Evolutionary conservation across 2,113 vertebrate species (phyloP).

Genomic region (Gymnogyps californianus): DNA sequence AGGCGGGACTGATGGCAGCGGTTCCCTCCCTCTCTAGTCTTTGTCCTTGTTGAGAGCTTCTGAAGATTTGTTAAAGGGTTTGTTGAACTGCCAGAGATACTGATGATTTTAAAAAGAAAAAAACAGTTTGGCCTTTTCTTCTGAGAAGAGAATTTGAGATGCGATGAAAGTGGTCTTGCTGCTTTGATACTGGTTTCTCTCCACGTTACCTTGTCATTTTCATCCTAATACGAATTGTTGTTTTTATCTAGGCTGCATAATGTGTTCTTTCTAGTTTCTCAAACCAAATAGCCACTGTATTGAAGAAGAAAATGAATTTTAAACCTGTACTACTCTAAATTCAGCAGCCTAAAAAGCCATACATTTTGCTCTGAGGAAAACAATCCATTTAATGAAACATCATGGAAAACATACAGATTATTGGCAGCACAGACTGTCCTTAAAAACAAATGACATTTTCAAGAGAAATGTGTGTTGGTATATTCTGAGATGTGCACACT

Average conservation of each 20-base stretch:
- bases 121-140: not conserved
- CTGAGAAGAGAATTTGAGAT: not conserved
- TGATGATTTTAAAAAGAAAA: not conserved
- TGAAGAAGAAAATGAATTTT: not conserved
- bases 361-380: not conserved
- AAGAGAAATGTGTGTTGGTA: not conserved
- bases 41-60: not conserved
- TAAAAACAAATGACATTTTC: constrained; percentile 15
- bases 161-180: not conserved
- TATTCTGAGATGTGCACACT: not conserved
- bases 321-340: not conserved
- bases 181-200: not conserved
- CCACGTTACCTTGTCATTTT: not conserved
- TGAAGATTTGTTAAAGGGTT: not conserved
- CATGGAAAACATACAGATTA: not conserved
- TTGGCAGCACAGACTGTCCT: not conserved
- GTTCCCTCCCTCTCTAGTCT: not conserved
- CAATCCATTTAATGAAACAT: not conserved
- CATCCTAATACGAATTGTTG: not conserved
- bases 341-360: not conserved
- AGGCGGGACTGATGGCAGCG: not conserved
- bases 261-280: not conserved
- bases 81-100: not conserved
- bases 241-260: not conserved
- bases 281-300: not conserved